Evolutionary conservation across 2,113 vertebrate genomes (phyloP), one percentile per base, ranked within the genome.

Genomic region (Phaethornis superciliosus): DNA sequence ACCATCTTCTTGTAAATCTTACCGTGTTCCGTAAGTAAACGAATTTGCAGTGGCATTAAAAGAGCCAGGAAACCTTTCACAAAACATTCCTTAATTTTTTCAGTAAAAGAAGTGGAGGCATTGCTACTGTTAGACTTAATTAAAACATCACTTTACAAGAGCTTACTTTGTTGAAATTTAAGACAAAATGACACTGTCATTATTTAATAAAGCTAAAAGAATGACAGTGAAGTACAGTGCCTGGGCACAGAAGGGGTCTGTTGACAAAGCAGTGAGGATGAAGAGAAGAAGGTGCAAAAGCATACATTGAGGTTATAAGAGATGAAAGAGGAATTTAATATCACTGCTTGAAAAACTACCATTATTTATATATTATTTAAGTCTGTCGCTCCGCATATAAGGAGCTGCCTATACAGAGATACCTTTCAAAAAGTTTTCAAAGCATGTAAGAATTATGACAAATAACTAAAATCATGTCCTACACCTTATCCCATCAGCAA

Each of bases 381-480:
- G 15, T 49, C 9, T 37, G 51, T 59, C 60, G 44, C n/a, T 68
- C 35, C 17, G 12, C 23, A 72, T 28, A 5, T 2, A 17, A 75
- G 42, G 42, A 47, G 47, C n/a, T 85, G 60, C 21, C 42, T 46
- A 55, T 35, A 44, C 10, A 59, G 51, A 35, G 18, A 18, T 42
- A 68, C 7, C 52, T 55, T 92, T 55, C 3, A 3, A 7, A 24
- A 47, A 64, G n/a, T n/a, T 81, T 33, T 65, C 16, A 8, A 1
- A 9, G 49, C 8, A 42, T 32, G 49, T 32, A 80, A 15, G 1
- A 12, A 23, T 0, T 2, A 46, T 1, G 2, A 9, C 35, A 65
- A 15, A 4, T 4, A 12, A 23, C 11, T n/a, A 22, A 83, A 24
- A 3, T 5, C 17, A 14, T 0, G 4, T 23, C 26, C 37, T 2